Percentiles rank a stretch among this genome's conserved stretches.
These are phyloP conservation scores for Dynastes tityus DNA, from an alignment of 2,888 invertebrate genomes.

Conservation along the genomic window DNA sequence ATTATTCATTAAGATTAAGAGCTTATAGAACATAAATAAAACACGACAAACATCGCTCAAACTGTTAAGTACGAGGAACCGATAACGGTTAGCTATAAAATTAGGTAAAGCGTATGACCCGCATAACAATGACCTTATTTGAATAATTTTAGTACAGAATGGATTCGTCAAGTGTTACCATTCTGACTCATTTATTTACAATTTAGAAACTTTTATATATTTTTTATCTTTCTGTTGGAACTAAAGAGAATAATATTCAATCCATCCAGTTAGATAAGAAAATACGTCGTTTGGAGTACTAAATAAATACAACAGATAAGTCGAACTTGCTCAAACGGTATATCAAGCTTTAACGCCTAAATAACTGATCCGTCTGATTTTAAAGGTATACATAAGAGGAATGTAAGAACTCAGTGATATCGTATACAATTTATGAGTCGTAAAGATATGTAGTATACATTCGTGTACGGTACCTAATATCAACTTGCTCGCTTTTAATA, in stretches of 20 bases:
- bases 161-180: background rate
- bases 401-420: constrained; percentile 8
- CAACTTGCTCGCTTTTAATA: constrained; percentile 14
- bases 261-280: constrained; percentile 9
- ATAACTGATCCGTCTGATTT: constrained; percentile 16
- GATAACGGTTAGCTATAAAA: constrained; percentile 7
- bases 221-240: background rate
- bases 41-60: background rate
- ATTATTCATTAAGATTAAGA: no score
- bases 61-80: background rate
- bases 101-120: constrained; percentile 13
- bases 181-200: constrained; percentile 14
- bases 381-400: constrained; percentile 2
- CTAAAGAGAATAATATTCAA: background rate
- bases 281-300: background rate
- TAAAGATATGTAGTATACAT: background rate
- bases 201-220: background rate
- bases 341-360: background rate
- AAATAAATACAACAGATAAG: constrained; percentile 11
- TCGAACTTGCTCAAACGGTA: no score
- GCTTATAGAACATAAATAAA: no score
- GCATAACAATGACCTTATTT: constrained; percentile 22
- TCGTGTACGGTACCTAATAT: background rate
- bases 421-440: constrained; percentile 14
- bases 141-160: background rate